Percentiles rank a stretch among this genome's conserved stretches.
These are phyloP conservation scores for Sarcophaga subvicina DNA, from an alignment of 2,888 invertebrate species.

Conservation along the genomic window DNA sequence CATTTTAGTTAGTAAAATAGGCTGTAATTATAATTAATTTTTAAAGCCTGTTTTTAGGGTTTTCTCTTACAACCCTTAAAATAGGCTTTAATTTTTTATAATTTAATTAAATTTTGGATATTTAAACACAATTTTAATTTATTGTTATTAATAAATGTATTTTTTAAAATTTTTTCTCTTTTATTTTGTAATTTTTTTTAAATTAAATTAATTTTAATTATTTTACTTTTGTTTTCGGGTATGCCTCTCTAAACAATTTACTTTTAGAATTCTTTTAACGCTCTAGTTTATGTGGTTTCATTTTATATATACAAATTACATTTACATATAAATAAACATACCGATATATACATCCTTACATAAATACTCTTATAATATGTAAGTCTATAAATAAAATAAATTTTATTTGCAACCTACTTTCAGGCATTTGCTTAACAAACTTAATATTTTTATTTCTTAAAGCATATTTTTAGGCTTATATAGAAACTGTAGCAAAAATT, in stretches of 20 bases:
- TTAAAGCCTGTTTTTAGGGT: too few species aligned
- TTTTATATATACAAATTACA: conserved; percentile 38
- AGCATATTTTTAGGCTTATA: too few species aligned
- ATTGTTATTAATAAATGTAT: not conserved
- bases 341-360: not conserved
- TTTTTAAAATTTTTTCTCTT: not conserved
- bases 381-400: not conserved
- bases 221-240: too few species aligned
- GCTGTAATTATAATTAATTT: too few species aligned
- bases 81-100: not conserved
- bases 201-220: too few species aligned
- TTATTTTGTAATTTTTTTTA: not conserved
- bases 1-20: too few species aligned
- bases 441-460: too few species aligned
- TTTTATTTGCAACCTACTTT: too few species aligned
- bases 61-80: not conserved
- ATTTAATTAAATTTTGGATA: not conserved
- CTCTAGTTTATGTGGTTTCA: conserved; percentile 39
- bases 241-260: conserved; percentile 17
- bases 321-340: not conserved
- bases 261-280: conserved; percentile 69
- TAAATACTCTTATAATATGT: not conserved
- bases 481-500: not conserved
- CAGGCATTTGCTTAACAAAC: too few species aligned
- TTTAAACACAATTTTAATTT: not conserved